Percentiles rank a stretch among this genome's conserved stretches.
Conservation (phyloP, 2,113 vertebrate genomes). For the Noturus placidus region DNA sequence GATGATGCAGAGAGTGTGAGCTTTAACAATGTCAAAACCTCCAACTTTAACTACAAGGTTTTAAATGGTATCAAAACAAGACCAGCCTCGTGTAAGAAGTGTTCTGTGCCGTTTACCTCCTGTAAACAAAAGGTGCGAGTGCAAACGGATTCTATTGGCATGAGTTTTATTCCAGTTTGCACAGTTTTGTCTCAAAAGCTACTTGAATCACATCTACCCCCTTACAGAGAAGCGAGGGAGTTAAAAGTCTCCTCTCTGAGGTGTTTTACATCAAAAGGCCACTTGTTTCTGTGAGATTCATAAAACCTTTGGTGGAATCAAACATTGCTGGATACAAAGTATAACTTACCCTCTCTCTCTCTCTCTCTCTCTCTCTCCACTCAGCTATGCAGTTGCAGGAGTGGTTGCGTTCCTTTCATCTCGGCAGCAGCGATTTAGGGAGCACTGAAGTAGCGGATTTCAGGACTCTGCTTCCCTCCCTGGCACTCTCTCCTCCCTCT, state of each 20-base stretch:
- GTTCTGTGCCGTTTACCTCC: too few species aligned
- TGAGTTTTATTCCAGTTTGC: neutral
- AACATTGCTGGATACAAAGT: neutral
- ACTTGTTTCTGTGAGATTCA: neutral
- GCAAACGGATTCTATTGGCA: neutral
- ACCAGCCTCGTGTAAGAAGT: too few species aligned
- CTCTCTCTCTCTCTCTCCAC: constrained; percentile 13
- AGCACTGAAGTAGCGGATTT: constrained; percentile 62
- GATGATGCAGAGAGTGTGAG: neutral
- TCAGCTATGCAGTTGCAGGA: constrained; percentile 76
- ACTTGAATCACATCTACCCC: neutral
- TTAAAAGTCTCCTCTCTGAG: too few species aligned
- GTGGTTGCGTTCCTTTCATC: constrained; percentile 69
- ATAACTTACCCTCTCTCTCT: neutral
- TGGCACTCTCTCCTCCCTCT: constrained; percentile 66
- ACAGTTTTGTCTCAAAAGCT: neutral
- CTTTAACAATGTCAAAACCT: neutral
- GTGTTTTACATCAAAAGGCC: neutral
- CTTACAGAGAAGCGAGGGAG: neutral
- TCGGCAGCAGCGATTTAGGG: constrained; percentile 55
- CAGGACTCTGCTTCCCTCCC: constrained; percentile 63
- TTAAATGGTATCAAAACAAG: neutral
- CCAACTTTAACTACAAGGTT: neutral
- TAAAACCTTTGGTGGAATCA: neutral
- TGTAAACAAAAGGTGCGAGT: neutral